Percentiles rank a stretch among this genome's conserved stretches.
Conservation (phyloP, 2,888 invertebrate species). For the Myopa testacea region DNA sequence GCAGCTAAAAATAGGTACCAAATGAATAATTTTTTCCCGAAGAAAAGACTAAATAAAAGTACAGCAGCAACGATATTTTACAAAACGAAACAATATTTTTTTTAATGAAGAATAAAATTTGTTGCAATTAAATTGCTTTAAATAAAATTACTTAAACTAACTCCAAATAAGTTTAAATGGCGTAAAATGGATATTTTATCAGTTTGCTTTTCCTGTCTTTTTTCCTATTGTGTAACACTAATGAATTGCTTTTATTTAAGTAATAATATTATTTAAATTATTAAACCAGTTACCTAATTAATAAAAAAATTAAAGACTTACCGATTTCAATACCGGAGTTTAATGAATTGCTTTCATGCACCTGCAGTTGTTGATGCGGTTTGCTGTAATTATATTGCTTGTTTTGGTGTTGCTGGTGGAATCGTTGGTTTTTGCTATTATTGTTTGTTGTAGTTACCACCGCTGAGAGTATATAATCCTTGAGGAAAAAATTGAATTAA, state of each 20-base stretch:
- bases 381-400: slow-evolving; percentile 49
- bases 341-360: slow-evolving; percentile 23
- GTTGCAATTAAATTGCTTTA: no score
- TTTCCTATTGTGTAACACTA: no score
- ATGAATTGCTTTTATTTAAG: no score
- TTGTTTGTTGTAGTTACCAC: slow-evolving; percentile 49
- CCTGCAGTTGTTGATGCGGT: slow-evolving; percentile 43
- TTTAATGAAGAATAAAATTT: no score
- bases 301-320: slow-evolving; percentile 30
- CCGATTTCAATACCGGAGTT: slow-evolving; percentile 34
- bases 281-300: no score
- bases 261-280: no score
- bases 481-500: slow-evolving; percentile 50
- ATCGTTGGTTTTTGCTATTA: slow-evolving; percentile 40
- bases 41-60: not conserved
- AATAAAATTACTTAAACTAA: no score
- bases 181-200: not conserved
- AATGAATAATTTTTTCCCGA: not conserved
- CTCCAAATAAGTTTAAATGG: no score
- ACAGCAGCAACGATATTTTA: not conserved
- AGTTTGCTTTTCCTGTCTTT: no score
- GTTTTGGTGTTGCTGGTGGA: slow-evolving; percentile 37
- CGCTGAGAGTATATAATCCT: slow-evolving; percentile 61
- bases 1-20: slow-evolving; percentile 28
- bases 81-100: no score